Conservation (phyloP, 2,888 invertebrate species). For the Mayetiola destructor region DNA sequence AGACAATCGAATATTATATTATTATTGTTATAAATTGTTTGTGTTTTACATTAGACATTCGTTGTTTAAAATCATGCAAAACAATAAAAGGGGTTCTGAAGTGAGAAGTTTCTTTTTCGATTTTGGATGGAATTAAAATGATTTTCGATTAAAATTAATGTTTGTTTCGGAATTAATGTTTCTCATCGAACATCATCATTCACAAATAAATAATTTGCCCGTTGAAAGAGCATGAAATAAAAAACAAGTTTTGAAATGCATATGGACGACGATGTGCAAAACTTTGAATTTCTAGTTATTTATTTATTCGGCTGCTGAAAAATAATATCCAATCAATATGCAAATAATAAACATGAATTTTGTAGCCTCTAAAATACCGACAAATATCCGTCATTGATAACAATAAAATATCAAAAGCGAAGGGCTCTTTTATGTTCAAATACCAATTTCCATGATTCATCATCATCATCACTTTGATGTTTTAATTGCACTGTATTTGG, state of each 20-base stretch:
- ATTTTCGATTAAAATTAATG: constrained; percentile 6
- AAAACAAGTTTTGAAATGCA: not conserved
- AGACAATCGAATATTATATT: too few species aligned
- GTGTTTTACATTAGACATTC: too few species aligned
- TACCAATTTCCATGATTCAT: not conserved
- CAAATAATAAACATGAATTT: constrained; percentile 13
- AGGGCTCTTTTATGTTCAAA: too few species aligned
- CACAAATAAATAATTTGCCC: not conserved
- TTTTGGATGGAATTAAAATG: not conserved
- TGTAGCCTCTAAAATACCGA: not conserved
- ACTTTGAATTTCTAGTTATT: not conserved
- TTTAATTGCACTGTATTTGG: not conserved
- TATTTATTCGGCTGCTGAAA: not conserved
- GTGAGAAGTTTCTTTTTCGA: not conserved
- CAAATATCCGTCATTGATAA: too few species aligned
- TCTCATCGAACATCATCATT: not conserved
- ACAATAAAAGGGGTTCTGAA: too few species aligned
- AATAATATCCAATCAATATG: constrained; percentile 15
- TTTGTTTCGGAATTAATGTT: not conserved
- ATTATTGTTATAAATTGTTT: too few species aligned
- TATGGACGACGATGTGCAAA: not conserved
- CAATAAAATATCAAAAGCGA: too few species aligned
- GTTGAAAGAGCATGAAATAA: not conserved
- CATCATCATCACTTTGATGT: constrained; percentile 1
- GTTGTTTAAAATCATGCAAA: too few species aligned